phyloP scores from a whole-genome alignment of 2,113 vertebrate species.

The Melanerpes formicivorus region DNA sequence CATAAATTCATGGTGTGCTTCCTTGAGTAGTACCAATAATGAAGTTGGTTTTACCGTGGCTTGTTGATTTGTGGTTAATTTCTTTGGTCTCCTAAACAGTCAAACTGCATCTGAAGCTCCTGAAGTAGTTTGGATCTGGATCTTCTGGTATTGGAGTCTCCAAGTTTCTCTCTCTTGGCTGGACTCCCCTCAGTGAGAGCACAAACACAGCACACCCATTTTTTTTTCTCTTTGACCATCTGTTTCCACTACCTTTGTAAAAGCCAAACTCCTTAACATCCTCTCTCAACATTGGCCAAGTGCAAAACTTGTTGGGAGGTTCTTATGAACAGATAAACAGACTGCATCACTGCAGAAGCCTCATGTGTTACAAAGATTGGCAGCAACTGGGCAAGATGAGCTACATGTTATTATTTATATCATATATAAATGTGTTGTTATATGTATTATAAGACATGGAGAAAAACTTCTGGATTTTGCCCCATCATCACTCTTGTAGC shows the following conservation, averaged over 20 bases:
- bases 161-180: background rate
- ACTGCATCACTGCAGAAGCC: background rate
- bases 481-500: background rate
- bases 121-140: background rate
- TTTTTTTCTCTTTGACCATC: background rate
- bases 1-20: background rate
- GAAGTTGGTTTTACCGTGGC: background rate
- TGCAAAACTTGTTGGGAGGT: background rate
- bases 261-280: background rate
- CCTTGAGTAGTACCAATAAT: background rate
- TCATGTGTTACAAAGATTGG: background rate
- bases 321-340: background rate
- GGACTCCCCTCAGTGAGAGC: background rate
- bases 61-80: background rate
- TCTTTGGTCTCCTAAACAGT: background rate
- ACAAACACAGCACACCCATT: background rate
- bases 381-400: background rate
- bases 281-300: background rate
- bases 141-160: accelerated
- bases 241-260: background rate
- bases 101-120: background rate
- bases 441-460: background rate
- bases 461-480: background rate
- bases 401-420: no score
- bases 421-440: no score